These are phyloP conservation scores for Omphaloscelis lunosa DNA, from an alignment of 2,888 invertebrate species.

Conservation along the genomic window DNA sequence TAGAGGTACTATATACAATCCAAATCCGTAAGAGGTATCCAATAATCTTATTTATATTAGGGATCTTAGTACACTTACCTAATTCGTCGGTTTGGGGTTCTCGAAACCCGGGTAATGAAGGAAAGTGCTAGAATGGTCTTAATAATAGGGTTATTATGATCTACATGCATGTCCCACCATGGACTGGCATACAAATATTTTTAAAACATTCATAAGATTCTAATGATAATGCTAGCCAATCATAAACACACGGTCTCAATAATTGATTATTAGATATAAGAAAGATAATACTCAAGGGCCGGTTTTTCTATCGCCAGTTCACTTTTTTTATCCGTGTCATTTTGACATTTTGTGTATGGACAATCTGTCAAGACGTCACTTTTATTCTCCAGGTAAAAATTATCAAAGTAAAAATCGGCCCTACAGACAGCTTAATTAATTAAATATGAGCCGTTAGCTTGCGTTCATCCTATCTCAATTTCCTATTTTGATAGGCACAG, in stretches of 20 bases:
- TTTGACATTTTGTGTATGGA: too few relatives aligned
- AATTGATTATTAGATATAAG: background rate
- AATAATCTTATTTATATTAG: background rate
- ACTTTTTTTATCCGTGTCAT: too few relatives aligned
- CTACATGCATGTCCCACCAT: background rate
- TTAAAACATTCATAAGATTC: background rate
- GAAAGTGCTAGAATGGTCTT: background rate
- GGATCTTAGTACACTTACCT: background rate
- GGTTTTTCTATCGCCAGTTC: too few relatives aligned
- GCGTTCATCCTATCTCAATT: too few relatives aligned
- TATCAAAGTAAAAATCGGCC: too few relatives aligned
- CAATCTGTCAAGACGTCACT: too few relatives aligned
- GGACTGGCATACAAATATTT: background rate
- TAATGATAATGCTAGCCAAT: conserved; percentile 4
- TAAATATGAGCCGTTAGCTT: too few relatives aligned
- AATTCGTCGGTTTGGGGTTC: background rate
- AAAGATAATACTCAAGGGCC: too few relatives aligned
- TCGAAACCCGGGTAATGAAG: background rate
- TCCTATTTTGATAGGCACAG: background rate
- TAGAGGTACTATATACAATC: background rate
- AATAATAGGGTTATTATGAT: background rate
- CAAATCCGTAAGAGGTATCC: background rate
- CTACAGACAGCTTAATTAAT: background rate
- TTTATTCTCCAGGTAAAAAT: too few relatives aligned
- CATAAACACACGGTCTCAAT: background rate